These are phyloP conservation scores for Drosophila rubida DNA, from an alignment of 2,888 invertebrate species.

Conservation along the genomic window DNA sequence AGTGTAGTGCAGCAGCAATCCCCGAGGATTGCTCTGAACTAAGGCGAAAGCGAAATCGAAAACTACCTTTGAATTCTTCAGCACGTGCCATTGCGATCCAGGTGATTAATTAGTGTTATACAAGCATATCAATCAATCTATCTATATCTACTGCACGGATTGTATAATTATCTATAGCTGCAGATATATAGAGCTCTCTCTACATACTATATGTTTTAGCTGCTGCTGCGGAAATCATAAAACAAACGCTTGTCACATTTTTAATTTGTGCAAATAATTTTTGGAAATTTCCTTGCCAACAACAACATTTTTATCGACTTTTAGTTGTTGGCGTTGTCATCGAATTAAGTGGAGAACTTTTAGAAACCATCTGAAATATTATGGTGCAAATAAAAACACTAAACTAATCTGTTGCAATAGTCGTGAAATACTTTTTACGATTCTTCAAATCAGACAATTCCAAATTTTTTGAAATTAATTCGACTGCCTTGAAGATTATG, in stretches of 20 bases:
- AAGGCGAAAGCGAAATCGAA: conserved; percentile 32
- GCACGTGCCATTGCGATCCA: conserved; percentile 84
- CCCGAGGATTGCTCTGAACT: conserved; percentile 48
- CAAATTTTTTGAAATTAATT: neutral
- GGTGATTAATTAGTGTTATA: conserved; percentile 66
- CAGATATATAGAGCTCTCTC: neutral
- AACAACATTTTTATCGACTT: conserved; percentile 2
- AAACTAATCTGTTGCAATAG: conserved; percentile 1
- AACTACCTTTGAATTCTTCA: conserved; percentile 81
- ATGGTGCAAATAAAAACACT: neutral
- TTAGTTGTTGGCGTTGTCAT: conserved; percentile 3
- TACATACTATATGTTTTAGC: neutral
- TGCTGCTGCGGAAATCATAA: conserved; percentile 39
- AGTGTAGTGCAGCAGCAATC: conserved; percentile 35
- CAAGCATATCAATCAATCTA: neutral
- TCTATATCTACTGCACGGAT: neutral
- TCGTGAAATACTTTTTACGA: neutral
- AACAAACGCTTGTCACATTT: conserved; percentile 39
- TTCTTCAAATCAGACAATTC: neutral
- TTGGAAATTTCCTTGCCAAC: conserved; percentile 10
- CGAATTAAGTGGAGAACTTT: conserved; percentile 11
- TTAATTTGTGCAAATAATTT: conserved; percentile 33
- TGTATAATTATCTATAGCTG: neutral
- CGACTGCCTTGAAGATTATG: neutral
- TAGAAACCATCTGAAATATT: neutral